These are phyloP conservation scores for Riptortus pedestris DNA, from an alignment of 1,140 invertebrate species.

Conservation along the genomic window DNA sequence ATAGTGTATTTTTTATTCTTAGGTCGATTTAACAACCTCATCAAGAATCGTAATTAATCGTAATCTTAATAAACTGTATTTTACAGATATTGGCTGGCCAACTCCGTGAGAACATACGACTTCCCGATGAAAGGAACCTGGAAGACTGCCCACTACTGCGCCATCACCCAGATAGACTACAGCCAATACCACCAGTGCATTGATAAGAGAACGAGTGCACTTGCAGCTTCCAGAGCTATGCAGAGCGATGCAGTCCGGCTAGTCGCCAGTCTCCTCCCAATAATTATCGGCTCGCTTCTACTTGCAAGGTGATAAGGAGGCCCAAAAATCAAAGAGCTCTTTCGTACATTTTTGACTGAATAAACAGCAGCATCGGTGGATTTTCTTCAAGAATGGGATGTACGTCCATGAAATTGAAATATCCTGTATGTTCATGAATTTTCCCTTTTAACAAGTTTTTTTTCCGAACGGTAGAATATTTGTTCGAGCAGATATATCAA, in stretches of 20 bases:
- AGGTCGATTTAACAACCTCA: too few species aligned
- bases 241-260: neutral
- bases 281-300: neutral
- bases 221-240: conserved; percentile 37
- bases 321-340: neutral
- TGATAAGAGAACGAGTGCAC: conserved; percentile 57
- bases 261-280: neutral
- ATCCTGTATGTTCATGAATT: too few species aligned
- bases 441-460: too few species aligned
- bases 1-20: too few species aligned
- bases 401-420: too few species aligned
- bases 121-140: conserved; percentile 55
- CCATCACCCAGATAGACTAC: conserved; percentile 66
- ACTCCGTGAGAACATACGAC: conserved; percentile 48
- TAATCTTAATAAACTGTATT: neutral
- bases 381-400: too few species aligned
- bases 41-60: too few species aligned
- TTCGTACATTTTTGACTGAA: too few species aligned
- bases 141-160: conserved; percentile 62
- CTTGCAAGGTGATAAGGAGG: neutral
- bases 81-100: conserved; percentile 57
- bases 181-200: conserved; percentile 59
- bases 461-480: too few species aligned
- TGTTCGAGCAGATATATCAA: too few species aligned
- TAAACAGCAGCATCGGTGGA: too few species aligned